Evolutionary conservation across 2,113 vertebrate genomes (phyloP).

Genomic region (Mionectes macconnelli): DNA sequence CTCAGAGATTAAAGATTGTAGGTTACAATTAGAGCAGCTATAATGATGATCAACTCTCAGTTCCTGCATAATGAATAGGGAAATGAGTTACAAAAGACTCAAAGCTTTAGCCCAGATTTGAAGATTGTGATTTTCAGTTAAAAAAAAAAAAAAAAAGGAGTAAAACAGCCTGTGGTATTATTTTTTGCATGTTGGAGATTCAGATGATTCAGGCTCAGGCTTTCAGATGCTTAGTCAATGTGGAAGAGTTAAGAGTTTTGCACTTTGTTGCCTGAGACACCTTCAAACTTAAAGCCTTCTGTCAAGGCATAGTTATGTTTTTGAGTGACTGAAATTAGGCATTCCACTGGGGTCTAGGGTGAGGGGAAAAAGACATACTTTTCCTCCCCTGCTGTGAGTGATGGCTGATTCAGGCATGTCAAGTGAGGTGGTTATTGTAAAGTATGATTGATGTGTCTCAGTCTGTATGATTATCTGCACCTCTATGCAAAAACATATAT

Average conservation of each 20-base stretch:
- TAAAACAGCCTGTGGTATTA: not conserved
- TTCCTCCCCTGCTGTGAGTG: not conserved
- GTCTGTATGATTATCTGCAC: not conserved
- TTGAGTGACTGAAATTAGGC: not conserved
- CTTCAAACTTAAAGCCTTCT: not conserved
- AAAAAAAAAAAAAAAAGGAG: not conserved
- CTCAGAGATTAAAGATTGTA: constrained; percentile 1
- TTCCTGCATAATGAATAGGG: constrained; percentile 22
- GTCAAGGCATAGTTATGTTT: not conserved
- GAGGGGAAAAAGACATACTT: not conserved
- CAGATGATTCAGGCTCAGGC: not conserved
- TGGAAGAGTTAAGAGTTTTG: not conserved
- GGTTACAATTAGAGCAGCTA: constrained; percentile 16
- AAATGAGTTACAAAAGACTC: not conserved
- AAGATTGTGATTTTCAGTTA: not conserved
- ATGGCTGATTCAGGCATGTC: not conserved
- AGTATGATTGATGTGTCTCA: not conserved
- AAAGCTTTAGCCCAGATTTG: not conserved
- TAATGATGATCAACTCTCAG: not conserved
- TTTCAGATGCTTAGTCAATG: not conserved
- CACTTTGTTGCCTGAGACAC: not conserved
- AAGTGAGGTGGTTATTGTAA: not conserved
- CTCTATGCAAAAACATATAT: not conserved
- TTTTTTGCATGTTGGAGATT: not conserved
- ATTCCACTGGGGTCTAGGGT: not conserved